Evolutionary conservation across 2,797 vertebrate species (phyloP).

Genomic region (Pangasius sanitwongsei): DNA sequence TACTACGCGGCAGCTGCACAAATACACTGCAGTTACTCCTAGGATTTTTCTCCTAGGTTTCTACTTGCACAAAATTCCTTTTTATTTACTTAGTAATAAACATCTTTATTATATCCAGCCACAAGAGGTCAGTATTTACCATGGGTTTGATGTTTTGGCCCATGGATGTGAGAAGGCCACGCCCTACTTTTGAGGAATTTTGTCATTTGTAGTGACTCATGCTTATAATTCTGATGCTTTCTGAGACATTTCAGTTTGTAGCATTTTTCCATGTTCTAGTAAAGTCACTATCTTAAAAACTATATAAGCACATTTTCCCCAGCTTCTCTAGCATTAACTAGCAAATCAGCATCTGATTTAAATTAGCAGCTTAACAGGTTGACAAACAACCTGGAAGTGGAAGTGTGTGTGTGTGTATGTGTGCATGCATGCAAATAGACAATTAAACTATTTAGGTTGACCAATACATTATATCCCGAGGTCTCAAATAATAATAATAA

Average conservation of each 20-base stretch:
- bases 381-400: neutral
- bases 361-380: neutral
- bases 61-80: neutral
- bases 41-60: neutral
- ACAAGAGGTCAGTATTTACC: constrained; percentile 24
- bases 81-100: neutral
- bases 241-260: neutral
- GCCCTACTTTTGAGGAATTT: neutral
- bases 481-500: neutral
- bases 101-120: neutral
- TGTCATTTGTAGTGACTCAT: neutral
- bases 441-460: neutral
- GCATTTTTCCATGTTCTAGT: neutral
- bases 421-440: neutral
- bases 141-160: neutral
- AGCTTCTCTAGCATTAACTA: neutral
- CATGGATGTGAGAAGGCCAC: neutral
- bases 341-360: neutral
- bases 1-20: neutral
- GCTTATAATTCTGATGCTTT: neutral
- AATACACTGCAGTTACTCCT: neutral
- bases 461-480: neutral
- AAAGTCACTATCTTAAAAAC: neutral
- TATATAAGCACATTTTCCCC: neutral
- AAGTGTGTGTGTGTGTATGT: neutral